Conservation (phyloP, 2,797 vertebrate genomes). For the Rhodeus uyekii region DNA sequence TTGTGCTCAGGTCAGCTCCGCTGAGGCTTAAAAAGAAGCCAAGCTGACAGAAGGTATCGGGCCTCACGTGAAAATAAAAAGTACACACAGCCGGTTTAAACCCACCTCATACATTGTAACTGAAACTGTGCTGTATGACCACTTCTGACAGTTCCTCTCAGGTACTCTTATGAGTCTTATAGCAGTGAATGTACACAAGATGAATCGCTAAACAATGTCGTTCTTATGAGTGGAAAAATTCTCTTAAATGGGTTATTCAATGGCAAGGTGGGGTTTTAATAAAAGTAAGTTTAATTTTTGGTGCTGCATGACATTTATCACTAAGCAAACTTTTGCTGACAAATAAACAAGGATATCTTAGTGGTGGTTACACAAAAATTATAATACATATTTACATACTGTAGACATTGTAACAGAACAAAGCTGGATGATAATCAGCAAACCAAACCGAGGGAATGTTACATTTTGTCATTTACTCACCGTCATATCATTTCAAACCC, state of each 20-base stretch:
- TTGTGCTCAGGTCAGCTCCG: slow-evolving; percentile 68
- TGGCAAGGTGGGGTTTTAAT: neutral
- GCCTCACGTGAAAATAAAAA: slow-evolving; percentile 65
- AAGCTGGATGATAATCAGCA: neutral
- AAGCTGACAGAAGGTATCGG: slow-evolving; percentile 65
- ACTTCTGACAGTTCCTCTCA: neutral
- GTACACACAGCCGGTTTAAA: slow-evolving; percentile 53
- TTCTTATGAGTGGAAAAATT: neutral
- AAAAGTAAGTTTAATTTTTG: too few relatives aligned
- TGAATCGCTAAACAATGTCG: neutral
- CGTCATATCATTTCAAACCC: neutral
- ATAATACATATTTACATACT: neutral
- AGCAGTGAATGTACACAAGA: neutral
- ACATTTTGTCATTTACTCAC: neutral
- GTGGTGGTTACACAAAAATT: neutral
- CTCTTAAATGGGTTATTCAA: neutral
- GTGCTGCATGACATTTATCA: too few relatives aligned
- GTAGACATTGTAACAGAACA: neutral
- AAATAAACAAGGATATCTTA: neutral
- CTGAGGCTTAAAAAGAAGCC: slow-evolving; percentile 56
- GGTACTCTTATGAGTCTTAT: neutral
- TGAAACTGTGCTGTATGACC: neutral
- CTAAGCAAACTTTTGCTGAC: neutral
- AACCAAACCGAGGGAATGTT: neutral
- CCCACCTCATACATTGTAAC: neutral